phyloP scores from a whole-genome alignment of 1,140 invertebrate species.

The Papilio dardanus region DNA sequence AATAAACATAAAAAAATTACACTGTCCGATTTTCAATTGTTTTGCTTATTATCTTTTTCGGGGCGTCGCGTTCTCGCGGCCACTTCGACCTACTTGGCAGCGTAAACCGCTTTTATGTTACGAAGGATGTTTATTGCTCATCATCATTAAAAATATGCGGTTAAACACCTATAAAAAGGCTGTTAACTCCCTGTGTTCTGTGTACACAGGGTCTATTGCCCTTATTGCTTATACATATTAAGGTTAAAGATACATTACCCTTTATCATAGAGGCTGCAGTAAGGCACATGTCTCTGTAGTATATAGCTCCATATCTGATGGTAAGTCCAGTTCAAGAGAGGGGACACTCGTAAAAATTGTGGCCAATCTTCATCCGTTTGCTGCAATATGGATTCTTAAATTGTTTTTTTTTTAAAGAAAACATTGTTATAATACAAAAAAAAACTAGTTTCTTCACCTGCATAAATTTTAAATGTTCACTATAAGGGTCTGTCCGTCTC shows the following conservation, averaged over 20 bases:
- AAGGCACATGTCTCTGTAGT: conserved; percentile 89
- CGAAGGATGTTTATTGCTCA: no score
- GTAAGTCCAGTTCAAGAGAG: conserved; percentile 95
- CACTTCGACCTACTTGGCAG: no score
- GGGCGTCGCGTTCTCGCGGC: no score
- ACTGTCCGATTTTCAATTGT: no score
- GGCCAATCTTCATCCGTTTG: conserved; percentile 95
- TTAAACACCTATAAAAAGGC: no score
- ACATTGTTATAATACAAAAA: no score
- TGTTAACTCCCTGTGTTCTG: no score
- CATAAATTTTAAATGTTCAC: conserved; percentile 85
- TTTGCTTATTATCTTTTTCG: no score
- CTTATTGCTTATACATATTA: neutral
- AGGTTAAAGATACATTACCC: conserved; percentile 82
- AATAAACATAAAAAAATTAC: no score
- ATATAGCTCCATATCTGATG: conserved; percentile 95
- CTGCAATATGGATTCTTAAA: conserved; percentile 79
- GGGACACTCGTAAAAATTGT: conserved; percentile 92
- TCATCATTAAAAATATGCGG: no score
- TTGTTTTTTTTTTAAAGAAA: neutral
- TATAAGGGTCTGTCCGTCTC: conserved; percentile 92
- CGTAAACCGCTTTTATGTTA: no score
- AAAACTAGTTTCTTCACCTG: conserved; percentile 82
- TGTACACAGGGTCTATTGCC: neutral
- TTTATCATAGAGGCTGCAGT: conserved; percentile 94